Evolutionary conservation across 1,140 invertebrate species (phyloP), one percentile per base, ranked within the genome.

Genomic region (Drosophila hydei): DNA sequence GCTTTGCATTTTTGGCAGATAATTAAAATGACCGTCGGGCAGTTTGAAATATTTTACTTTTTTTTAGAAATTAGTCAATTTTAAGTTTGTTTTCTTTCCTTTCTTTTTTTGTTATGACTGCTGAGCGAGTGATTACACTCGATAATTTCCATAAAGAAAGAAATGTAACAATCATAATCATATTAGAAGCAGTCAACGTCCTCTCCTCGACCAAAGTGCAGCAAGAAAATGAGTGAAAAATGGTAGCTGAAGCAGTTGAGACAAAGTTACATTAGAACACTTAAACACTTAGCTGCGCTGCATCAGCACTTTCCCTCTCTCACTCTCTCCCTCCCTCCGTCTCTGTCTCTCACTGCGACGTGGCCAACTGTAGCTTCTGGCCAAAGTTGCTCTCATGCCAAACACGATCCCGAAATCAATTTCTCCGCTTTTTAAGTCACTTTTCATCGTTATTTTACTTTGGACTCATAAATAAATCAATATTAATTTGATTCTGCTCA

Each of bases 221-320:
- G 27, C 36, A 23, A 42, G 51, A 48, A 51, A 27, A 33, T 30
- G 16, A 52, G 40, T 33, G 30, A 25, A 12, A 25, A 51, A 63
- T 43, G 43, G 19, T 7, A 59, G 36, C 21, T 12, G 25, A 54
- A 51, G 47, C 68, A 60, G 50, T 25, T 42, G 71, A 75, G 77
- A 73, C 61, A 73, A 65, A 79, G 83, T 70, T 79, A 85, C 79
- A 83, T 83, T 83, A 84, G 79, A 83, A 83, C 79, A 83, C 79
- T 83, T 83, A 83, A 83, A 81, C 79, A 85, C 79, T 83, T 83
- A 84, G 79, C 65, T 52, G 47, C 33, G 47, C 33, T 33, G 30
- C 9, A 36, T 1, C 30, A 33, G 30, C 33, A 3, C 30, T 36
- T 8, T 11, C 12, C 9, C 33, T 36, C 33, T 11, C 40, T 14